These are phyloP conservation scores for Megalops atlanticus DNA, from an alignment of 2,113 vertebrate species.

Conservation along the genomic window DNA sequence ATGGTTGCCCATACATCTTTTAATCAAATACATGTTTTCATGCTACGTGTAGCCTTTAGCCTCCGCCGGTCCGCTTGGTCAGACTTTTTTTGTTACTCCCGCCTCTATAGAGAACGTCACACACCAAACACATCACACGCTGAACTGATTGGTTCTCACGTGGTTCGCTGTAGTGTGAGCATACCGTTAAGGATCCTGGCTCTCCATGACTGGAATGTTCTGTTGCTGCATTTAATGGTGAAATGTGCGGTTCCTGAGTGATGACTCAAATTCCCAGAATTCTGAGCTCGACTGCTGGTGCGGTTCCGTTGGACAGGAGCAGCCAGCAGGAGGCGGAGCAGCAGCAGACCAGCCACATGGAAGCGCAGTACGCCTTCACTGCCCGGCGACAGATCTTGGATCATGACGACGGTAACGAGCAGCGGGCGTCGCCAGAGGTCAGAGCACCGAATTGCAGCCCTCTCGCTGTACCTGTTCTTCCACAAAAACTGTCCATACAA, in stretches of 20 bases:
- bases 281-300: not conserved
- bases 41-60: no score
- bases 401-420: slow-evolving; percentile 72
- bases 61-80: no score
- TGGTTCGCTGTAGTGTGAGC: no score
- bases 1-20: no score
- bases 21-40: no score
- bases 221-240: not conserved
- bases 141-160: no score
- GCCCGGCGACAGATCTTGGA: slow-evolving; percentile 90
- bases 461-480: not conserved
- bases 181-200: no score
- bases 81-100: no score
- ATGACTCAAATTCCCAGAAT: not conserved
- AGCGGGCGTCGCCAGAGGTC: slow-evolving; percentile 84
- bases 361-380: slow-evolving; percentile 79
- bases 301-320: slow-evolving; percentile 66
- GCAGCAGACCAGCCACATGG: slow-evolving; percentile 66
- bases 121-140: no score
- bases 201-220: no score
- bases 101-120: no score
- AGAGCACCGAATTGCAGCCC: not conserved
- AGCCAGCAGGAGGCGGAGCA: slow-evolving; percentile 67
- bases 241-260: not conserved
- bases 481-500: no score